Evolutionary conservation across 1,140 invertebrate species (phyloP).

Genomic region (Drosophila santomea): DNA sequence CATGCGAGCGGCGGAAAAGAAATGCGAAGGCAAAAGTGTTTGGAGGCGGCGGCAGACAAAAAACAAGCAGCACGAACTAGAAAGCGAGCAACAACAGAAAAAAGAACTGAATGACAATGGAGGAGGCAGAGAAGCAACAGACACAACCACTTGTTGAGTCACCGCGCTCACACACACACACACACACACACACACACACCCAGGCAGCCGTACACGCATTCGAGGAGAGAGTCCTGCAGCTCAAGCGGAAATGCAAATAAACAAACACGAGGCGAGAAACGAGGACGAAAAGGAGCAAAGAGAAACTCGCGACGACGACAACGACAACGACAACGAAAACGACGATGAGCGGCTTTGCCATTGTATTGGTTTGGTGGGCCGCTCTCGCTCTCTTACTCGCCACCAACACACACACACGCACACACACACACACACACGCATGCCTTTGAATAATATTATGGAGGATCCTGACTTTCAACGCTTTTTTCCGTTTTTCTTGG

Average conservation of each 20-base stretch:
- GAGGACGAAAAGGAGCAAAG: slow-evolving; percentile 45
- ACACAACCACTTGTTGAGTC: slow-evolving; percentile 76
- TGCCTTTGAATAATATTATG: slow-evolving; percentile 78
- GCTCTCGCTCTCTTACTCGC: slow-evolving; percentile 18
- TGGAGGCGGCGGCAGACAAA: slow-evolving; percentile 69
- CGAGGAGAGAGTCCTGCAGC: slow-evolving; percentile 64
- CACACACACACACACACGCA: slow-evolving; percentile 25
- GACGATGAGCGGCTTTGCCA: slow-evolving; percentile 43
- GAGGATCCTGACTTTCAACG: slow-evolving; percentile 72
- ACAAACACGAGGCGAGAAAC: slow-evolving; percentile 72
- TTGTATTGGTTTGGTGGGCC: slow-evolving; percentile 40
- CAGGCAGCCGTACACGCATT: neutral
- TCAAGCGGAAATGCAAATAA: slow-evolving; percentile 83
- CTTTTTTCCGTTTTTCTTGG: slow-evolving; percentile 52
- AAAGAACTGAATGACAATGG: slow-evolving; percentile 69
- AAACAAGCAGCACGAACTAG: slow-evolving; percentile 71
- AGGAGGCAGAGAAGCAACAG: slow-evolving; percentile 53
- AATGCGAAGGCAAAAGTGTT: slow-evolving; percentile 75
- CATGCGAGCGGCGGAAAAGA: slow-evolving; percentile 47
- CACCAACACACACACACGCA: slow-evolving; percentile 16
- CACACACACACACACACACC: slow-evolving; percentile 21
- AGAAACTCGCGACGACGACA: slow-evolving; percentile 62
- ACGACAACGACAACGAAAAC: slow-evolving; percentile 35
- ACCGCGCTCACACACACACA: slow-evolving; percentile 28
- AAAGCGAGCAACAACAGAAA: slow-evolving; percentile 72